Evolutionary conservation across 2,797 vertebrate species (phyloP).

Genomic region (Cirrhinus molitorella): DNA sequence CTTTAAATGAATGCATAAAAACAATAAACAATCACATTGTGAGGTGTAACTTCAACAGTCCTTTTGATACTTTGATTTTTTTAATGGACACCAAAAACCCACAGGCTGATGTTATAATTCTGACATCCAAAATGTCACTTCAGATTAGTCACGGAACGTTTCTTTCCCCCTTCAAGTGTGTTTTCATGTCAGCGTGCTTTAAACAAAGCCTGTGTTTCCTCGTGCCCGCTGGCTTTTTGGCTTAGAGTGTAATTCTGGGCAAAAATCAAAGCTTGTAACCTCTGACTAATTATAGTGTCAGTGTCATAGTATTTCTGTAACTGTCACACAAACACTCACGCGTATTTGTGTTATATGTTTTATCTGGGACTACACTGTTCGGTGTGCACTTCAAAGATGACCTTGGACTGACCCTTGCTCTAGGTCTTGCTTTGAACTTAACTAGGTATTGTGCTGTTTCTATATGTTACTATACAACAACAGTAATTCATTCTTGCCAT

Average conservation of each 20-base stretch:
- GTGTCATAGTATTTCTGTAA: slow-evolving; percentile 15
- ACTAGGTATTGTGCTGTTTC: slow-evolving; percentile 4
- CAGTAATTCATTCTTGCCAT: not conserved
- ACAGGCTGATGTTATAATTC: slow-evolving; percentile 78
- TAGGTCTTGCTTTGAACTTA: slow-evolving; percentile 24
- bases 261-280: slow-evolving; percentile 41
- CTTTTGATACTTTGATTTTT: slow-evolving; percentile 57
- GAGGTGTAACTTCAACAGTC: slow-evolving; percentile 63
- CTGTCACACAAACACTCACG: slow-evolving; percentile 14
- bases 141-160: slow-evolving; percentile 68
- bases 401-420: slow-evolving; percentile 3
- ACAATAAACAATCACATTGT: not conserved
- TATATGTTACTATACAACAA: not conserved
- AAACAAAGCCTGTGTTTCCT: slow-evolving; percentile 47
- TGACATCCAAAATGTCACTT: slow-evolving; percentile 76
- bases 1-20: not conserved
- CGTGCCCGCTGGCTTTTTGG: slow-evolving; percentile 12
- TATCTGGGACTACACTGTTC: slow-evolving; percentile 17
- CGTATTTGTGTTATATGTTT: slow-evolving; percentile 21
- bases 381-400: slow-evolving; percentile 12
- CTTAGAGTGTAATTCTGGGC: slow-evolving; percentile 29
- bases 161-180: slow-evolving; percentile 66
- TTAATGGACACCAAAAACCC: slow-evolving; percentile 76
- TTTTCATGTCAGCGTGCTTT: slow-evolving; percentile 54
- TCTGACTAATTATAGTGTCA: slow-evolving; percentile 48